Evolutionary conservation across 2,797 vertebrate genomes (phyloP).

Genomic region (Orestias chungarensis): DNA sequence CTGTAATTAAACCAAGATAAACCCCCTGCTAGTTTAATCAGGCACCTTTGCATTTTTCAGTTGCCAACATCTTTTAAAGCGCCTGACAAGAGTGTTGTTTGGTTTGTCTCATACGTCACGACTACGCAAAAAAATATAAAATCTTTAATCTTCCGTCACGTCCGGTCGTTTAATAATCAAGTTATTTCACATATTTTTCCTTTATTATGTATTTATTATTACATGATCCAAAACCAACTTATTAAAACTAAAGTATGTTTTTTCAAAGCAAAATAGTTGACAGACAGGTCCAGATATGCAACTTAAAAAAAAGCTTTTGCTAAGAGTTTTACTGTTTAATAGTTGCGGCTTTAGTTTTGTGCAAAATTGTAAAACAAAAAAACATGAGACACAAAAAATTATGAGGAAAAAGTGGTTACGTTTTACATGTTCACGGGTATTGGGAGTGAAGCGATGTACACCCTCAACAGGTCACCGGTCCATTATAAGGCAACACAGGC

Average conservation of each 20-base stretch:
- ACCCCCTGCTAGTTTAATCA: constrained; percentile 57
- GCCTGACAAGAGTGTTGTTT: constrained; percentile 39
- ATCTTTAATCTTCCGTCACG: neutral
- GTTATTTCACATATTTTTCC: neutral
- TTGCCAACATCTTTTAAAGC: constrained; percentile 50
- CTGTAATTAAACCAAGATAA: constrained; percentile 67
- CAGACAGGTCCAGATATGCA: neutral
- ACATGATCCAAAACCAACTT: neutral
- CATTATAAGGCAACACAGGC: too few relatives aligned
- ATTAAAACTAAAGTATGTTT: neutral
- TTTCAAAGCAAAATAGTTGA: neutral
- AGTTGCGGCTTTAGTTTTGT: neutral
- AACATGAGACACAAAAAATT: too few relatives aligned
- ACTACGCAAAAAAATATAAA: neutral
- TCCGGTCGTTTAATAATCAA: neutral
- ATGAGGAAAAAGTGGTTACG: too few relatives aligned
- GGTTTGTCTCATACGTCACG: neutral
- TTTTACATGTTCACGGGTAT: too few relatives aligned
- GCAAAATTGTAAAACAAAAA: too few relatives aligned
- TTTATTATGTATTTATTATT: too few relatives aligned
- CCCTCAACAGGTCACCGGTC: too few relatives aligned
- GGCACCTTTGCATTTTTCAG: constrained; percentile 42
- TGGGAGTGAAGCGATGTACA: too few relatives aligned
- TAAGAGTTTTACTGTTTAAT: neutral
- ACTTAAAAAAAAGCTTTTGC: neutral